Conservation (phyloP, 2,888 invertebrate genomes). For the Drosophila koepferae region DNA sequence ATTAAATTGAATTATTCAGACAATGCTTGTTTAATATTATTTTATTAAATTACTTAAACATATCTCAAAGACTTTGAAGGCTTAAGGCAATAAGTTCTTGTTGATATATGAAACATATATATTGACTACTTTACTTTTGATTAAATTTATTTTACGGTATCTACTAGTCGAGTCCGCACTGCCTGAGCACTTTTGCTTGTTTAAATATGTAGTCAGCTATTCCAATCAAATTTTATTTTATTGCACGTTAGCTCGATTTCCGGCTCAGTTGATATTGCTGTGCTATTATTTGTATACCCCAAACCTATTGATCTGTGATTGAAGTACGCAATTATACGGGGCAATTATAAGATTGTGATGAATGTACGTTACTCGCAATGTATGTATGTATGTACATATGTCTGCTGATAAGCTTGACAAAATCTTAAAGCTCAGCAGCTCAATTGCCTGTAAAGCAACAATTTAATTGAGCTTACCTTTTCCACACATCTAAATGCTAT, state of each 20-base stretch:
- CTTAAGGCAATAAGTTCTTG: no score
- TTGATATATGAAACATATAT: no score
- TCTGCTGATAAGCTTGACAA: neutral
- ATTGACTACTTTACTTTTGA: neutral
- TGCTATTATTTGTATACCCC: neutral
- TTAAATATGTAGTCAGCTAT: constrained; percentile 11
- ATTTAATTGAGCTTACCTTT: constrained; percentile 39
- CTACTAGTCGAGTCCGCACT: neutral
- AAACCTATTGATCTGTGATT: neutral
- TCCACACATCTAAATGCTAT: constrained; percentile 26
- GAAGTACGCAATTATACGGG: neutral
- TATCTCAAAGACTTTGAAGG: no score
- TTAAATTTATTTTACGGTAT: neutral
- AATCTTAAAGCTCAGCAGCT: constrained; percentile 9
- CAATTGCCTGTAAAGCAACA: constrained; percentile 9
- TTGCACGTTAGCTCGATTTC: constrained; percentile 4
- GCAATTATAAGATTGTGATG: neutral
- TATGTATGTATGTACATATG: neutral
- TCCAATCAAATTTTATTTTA: constrained; percentile 6
- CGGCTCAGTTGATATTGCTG: neutral
- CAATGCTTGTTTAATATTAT: no score
- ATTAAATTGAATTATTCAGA: neutral
- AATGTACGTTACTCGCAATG: neutral
- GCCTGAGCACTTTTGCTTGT: neutral
- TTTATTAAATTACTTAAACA: no score